Percentiles rank a stretch among this genome's conserved stretches.
phyloP scores from a whole-genome alignment of 2,888 invertebrate genomes.

The Tenthredo livida region DNA sequence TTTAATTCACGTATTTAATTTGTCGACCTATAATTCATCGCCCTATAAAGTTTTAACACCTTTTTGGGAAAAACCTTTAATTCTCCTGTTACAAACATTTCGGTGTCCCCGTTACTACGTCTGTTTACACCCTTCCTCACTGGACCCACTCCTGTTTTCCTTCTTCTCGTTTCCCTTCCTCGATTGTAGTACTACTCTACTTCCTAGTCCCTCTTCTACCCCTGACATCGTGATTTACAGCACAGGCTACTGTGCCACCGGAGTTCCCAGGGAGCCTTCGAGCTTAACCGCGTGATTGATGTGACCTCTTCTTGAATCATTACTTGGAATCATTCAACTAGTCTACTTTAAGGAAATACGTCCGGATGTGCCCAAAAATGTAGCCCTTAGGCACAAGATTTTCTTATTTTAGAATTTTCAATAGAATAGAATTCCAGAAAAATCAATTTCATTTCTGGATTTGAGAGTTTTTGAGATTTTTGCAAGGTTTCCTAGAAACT shows the following conservation, averaged over 20 bases:
- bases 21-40: not conserved
- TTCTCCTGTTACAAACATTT: slow-evolving; percentile 11
- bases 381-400: not conserved
- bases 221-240: slow-evolving; percentile 40
- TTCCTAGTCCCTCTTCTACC: not conserved
- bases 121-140: slow-evolving; percentile 25
- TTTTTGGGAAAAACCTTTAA: slow-evolving; percentile 26
- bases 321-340: slow-evolving; percentile 33
- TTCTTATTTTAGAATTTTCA: not conserved
- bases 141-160: not conserved
- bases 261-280: slow-evolving; percentile 27
- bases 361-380: not conserved
- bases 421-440: no score
- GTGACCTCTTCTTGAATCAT: slow-evolving; percentile 38
- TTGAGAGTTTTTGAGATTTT: not conserved
- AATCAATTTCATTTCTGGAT: no score
- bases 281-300: slow-evolving; percentile 44
- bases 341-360: not conserved
- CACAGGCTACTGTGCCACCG: not conserved
- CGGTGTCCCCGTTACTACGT: not conserved
- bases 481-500: no score
- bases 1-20: slow-evolving; percentile 8
- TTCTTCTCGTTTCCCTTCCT: slow-evolving; percentile 7
- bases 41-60: slow-evolving; percentile 16
- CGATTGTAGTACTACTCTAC: not conserved